Evolutionary conservation across 2,113 vertebrate species (phyloP).

Genomic region (Columbina picui): DNA sequence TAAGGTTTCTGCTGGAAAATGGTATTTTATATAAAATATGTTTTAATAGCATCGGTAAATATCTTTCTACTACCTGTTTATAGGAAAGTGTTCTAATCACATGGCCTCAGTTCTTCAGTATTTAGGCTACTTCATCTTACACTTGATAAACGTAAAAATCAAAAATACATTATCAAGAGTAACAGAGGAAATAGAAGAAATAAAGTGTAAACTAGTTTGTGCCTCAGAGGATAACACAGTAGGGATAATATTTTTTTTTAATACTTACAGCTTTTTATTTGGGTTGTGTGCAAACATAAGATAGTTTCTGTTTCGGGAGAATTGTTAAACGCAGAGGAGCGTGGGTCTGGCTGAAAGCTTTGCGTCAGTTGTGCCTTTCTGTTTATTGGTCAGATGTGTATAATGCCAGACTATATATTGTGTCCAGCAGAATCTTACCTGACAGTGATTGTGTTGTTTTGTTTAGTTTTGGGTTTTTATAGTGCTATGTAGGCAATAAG

Average conservation of each 20-base stretch:
- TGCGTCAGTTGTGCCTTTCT: background rate
- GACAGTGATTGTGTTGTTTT: background rate
- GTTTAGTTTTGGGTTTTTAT: background rate
- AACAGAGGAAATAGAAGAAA: background rate
- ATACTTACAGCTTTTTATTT: background rate
- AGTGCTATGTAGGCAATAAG: background rate
- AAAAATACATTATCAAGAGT: background rate
- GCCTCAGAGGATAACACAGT: background rate
- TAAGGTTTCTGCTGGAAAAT: background rate
- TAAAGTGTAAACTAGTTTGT: background rate
- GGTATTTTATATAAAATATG: background rate
- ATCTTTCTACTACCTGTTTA: background rate
- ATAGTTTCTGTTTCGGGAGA: background rate
- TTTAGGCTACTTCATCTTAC: background rate
- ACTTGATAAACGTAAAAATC: background rate
- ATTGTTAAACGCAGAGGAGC: background rate
- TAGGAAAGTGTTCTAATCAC: background rate
- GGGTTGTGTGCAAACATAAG: background rate
- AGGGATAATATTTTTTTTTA: background rate
- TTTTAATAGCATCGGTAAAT: background rate
- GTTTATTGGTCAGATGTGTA: background rate
- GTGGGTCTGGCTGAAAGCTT: background rate
- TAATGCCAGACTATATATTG: background rate
- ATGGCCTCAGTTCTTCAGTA: background rate
- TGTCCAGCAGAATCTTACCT: background rate